Evolutionary conservation across 2,113 vertebrate genomes (phyloP).

Genomic region (Sula dactylatra): DNA sequence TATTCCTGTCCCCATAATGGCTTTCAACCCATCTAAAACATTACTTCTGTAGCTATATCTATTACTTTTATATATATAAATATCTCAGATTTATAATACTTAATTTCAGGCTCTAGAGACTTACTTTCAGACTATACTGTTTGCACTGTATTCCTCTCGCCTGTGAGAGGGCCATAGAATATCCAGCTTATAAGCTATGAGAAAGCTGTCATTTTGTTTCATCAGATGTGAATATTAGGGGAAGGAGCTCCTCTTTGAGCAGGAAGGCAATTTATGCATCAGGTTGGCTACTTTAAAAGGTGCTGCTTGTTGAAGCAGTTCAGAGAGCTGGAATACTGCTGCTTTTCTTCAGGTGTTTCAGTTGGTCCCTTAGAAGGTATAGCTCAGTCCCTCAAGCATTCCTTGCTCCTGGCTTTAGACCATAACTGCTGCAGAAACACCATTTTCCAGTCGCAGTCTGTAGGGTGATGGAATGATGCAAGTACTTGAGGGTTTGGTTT

Average conservation of each 20-base stretch:
- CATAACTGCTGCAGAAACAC: background rate
- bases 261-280: background rate
- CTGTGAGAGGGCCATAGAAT: background rate
- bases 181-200: background rate
- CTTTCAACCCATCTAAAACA: background rate
- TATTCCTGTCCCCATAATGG: background rate
- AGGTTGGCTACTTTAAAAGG: background rate
- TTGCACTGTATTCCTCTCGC: background rate
- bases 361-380: background rate
- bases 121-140: background rate
- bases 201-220: background rate
- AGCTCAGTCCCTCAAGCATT: background rate
- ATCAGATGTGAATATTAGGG: background rate
- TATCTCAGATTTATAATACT: background rate
- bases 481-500: background rate
- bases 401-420: background rate
- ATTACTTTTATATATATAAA: background rate
- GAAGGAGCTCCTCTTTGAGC: background rate
- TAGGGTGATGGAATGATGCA: background rate
- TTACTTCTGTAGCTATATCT: background rate
- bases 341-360: background rate
- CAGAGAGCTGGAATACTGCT: background rate
- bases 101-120: background rate
- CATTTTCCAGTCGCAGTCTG: background rate
- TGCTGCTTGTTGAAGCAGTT: background rate